Base-by-base conservation (phyloP, 2,888 invertebrate genomes). In the Eupithecia subfuscata region DNA sequence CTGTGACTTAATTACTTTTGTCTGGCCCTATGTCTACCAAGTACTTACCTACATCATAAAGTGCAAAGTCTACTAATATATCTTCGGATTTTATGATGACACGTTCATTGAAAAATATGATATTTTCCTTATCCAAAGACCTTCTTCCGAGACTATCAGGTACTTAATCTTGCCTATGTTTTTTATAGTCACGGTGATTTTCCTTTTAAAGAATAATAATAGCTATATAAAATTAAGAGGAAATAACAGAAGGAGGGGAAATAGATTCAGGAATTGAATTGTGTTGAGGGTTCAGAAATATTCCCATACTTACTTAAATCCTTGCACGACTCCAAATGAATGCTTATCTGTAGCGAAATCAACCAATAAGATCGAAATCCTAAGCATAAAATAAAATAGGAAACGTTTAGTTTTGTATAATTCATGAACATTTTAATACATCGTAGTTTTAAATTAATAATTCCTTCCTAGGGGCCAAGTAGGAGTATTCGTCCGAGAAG, bases 401-500 rank as follows among this genome's bases (percentile, higher is more conserved):
- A 45, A 45, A 45, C 16, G 9, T 45, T 45, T 16, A 16, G 43
- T 43, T 43, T 43, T 30, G 30, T 30, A 2, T 30, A 0, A 16
- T 45, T 16, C 5, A 45, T 45, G 45, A 45, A 16, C 6, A 6
- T 45, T 45, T 43, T 12, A 3, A 45, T 7, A 48, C 6, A 7
- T 1, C 7, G 18, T 7, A 6, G 18, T 48, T 25, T 45, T 34
- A 22, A n/a, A 37, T 12, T 63, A 9, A 43, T 25, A 12, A 40
- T 74, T 25, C 18, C n/a, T 40, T 69, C 14, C 5, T 69, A 75
- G 94, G 81, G 94, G 94, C n/a, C 90, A 93, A 76, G 90, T 95
- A 73, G 90, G 89, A 68, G 91, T 95, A 65, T 93, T 91, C 87
- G 89, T 91, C 69, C 91, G 93, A 68, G 92, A 95, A 70, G 93